A percentile compares a stretch with the other conserved stretches of the same genome.
These are phyloP conservation scores for Dendrocincla fuliginosa DNA, from an alignment of 2,797 vertebrate genomes.

Conservation along the genomic window DNA sequence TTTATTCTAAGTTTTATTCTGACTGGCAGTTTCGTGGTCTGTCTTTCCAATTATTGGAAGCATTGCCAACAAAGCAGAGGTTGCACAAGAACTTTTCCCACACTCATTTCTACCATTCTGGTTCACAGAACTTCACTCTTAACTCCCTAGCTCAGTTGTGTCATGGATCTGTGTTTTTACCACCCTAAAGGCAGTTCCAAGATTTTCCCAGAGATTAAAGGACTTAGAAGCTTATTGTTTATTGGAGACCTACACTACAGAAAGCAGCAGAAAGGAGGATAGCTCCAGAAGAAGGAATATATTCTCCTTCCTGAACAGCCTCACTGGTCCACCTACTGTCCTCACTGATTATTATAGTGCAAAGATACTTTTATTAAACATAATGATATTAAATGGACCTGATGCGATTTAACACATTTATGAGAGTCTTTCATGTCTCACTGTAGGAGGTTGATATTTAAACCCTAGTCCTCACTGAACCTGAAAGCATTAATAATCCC, in stretches of 20 bases:
- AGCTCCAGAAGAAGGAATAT: neutral
- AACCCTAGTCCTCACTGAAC: conserved; percentile 53
- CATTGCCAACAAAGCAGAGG: neutral
- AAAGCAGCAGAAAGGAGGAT: neutral
- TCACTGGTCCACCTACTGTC: conserved; percentile 46
- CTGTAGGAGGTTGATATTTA: conserved; percentile 55
- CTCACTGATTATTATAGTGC: conserved; percentile 29
- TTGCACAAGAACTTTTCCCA: conserved; percentile 16
- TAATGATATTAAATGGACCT: conserved; percentile 70
- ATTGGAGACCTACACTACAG: neutral
- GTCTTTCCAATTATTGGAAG: neutral
- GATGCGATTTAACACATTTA: conserved; percentile 67
- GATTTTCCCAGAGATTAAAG: conserved; percentile 46
- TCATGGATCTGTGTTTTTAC: neutral
- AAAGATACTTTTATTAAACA: conserved; percentile 58
- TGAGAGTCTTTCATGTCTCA: conserved; percentile 62
- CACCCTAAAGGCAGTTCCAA: conserved; percentile 19
- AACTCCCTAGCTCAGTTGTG: neutral
- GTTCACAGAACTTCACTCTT: conserved; percentile 6
- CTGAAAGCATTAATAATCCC: conserved; percentile 68
- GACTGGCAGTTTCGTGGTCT: neutral
- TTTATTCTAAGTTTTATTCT: neutral
- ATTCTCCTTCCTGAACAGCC: conserved; percentile 23
- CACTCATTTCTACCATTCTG: neutral
- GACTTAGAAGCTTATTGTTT: conserved; percentile 12